Conservation (phyloP, 2,888 invertebrate genomes). For the Tanaodytes sp. region DNA sequence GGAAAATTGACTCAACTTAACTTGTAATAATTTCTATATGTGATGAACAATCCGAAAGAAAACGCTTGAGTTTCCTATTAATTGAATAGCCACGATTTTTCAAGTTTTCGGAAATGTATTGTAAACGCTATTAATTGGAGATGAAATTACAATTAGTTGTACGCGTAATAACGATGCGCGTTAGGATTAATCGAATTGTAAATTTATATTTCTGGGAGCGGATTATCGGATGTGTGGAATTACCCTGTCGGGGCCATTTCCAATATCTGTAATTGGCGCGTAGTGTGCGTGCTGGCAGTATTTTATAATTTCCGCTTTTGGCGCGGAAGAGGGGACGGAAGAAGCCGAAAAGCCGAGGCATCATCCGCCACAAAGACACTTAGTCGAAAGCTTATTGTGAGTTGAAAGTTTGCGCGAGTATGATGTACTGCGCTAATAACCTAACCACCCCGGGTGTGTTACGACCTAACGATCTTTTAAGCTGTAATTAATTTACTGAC, state of each 20-base stretch:
- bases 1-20: too few species aligned
- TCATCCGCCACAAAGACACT: conserved; percentile 31
- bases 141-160: conserved; percentile 1
- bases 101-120: too few species aligned
- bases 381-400: conserved; percentile 10
- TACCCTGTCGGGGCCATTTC: conserved; percentile 51
- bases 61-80: too few species aligned
- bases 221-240: conserved; percentile 31
- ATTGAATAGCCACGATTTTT: too few species aligned
- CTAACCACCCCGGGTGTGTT: conserved; percentile 62
- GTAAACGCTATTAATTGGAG: too few species aligned
- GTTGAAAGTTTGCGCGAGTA: conserved; percentile 41
- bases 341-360: conserved; percentile 25
- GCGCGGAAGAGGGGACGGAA: conserved; percentile 20
- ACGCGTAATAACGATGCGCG: conserved; percentile 11
- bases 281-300: conserved; percentile 57
- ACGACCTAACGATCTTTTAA: conserved; percentile 71
- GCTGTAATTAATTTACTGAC: conserved; percentile 71
- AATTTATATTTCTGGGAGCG: conserved; percentile 24
- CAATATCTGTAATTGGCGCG: conserved; percentile 63
- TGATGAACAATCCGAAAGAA: too few species aligned
- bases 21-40: too few species aligned
- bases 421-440: conserved; percentile 71
- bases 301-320: conserved; percentile 60
- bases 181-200: conserved; percentile 20